Percentiles rank a stretch among this genome's conserved stretches.
Conservation (phyloP, 92 coral and sea anemone species). For the Heliopora coerulea region DNA sequence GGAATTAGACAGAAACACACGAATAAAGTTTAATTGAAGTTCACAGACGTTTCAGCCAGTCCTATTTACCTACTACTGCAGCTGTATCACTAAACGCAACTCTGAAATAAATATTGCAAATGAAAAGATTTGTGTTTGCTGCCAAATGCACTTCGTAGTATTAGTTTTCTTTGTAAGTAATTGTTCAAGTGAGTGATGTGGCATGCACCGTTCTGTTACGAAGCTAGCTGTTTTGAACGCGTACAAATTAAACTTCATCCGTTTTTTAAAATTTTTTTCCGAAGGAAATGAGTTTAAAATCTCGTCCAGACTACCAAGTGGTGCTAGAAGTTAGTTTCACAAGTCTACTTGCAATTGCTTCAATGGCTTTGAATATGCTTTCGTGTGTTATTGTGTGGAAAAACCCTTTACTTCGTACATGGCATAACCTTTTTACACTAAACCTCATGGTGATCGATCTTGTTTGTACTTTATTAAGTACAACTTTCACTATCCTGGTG, state of each 20-base stretch:
- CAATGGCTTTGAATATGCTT: slow-evolving; percentile 50
- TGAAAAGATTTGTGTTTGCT: background rate
- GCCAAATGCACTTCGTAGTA: background rate
- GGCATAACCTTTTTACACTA: slow-evolving; percentile 68
- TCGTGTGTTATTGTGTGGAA: slow-evolving; percentile 61
- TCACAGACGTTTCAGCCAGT: too few relatives aligned
- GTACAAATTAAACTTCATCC: background rate
- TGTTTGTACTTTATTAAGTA: slow-evolving; percentile 43
- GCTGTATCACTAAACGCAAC: slow-evolving; percentile 1
- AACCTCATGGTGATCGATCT: slow-evolving; percentile 67
- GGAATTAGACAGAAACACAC: too few relatives aligned
- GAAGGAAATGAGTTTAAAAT: slow-evolving; percentile 18
- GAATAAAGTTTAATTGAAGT: too few relatives aligned
- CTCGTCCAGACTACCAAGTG: slow-evolving; percentile 53
- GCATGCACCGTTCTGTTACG: too few relatives aligned
- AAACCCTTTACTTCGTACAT: slow-evolving; percentile 67
- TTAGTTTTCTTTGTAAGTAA: too few relatives aligned
- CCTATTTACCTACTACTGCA: too few relatives aligned
- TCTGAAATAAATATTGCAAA: background rate
- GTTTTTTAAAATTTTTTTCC: background rate
- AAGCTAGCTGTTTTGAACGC: background rate
- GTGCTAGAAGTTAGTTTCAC: slow-evolving; percentile 44
- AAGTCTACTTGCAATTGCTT: slow-evolving; percentile 44
- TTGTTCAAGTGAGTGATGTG: background rate
- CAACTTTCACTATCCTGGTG: slow-evolving; percentile 49